A percentile compares a stretch with the other conserved stretches of the same genome.
These are phyloP conservation scores for Hycleus cichorii DNA, from an alignment of 1,140 invertebrate genomes.

Conservation along the genomic window DNA sequence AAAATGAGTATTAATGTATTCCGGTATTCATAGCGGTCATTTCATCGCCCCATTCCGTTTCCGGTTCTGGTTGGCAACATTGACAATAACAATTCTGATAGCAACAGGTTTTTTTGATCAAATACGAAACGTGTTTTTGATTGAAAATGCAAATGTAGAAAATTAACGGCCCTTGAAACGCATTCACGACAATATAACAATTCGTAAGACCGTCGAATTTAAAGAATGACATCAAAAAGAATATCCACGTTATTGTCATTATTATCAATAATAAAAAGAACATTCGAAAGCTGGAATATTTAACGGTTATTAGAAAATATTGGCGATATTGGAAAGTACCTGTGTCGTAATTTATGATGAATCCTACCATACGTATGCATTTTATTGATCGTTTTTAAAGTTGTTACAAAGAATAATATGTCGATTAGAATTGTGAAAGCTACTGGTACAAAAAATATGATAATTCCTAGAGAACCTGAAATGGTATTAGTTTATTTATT, in stretches of 20 bases:
- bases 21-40: slow-evolving; percentile 74
- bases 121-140: slow-evolving; percentile 67
- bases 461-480: slow-evolving; percentile 61
- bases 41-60: slow-evolving; percentile 76
- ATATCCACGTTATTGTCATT: slow-evolving; percentile 66
- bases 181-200: slow-evolving; percentile 64
- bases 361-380: slow-evolving; percentile 76
- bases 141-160: slow-evolving; percentile 68
- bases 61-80: slow-evolving; percentile 52
- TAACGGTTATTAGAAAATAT: slow-evolving; percentile 1
- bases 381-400: slow-evolving; percentile 66
- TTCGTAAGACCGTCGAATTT: slow-evolving; percentile 63
- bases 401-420: slow-evolving; percentile 70
- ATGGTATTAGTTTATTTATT: no score
- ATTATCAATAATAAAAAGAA: slow-evolving; percentile 65
- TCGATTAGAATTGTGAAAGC: slow-evolving; percentile 69
- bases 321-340: slow-evolving; percentile 41
- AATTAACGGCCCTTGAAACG: slow-evolving; percentile 61
- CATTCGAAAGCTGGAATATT: slow-evolving; percentile 61
- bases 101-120: slow-evolving; percentile 69
- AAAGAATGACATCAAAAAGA: slow-evolving; percentile 63
- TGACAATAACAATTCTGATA: slow-evolving; percentile 48
- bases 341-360: slow-evolving; percentile 75
- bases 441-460: slow-evolving; percentile 70
- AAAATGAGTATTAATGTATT: slow-evolving; percentile 44